Conservation (phyloP, 2,888 invertebrate species). For the Deilephila porcellus region DNA sequence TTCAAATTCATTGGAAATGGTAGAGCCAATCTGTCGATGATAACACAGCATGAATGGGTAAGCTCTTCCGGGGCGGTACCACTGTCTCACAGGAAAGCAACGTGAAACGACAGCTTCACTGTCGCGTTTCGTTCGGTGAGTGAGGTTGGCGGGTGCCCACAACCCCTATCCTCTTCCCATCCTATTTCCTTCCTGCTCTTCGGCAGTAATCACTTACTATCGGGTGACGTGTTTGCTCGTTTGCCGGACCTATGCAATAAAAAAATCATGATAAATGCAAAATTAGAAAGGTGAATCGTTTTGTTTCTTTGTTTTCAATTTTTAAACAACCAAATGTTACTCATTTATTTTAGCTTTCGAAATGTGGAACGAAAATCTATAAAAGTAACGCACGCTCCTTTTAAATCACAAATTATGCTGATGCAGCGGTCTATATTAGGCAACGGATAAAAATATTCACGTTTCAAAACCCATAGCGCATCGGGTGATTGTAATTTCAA, state of each 20-base stretch:
- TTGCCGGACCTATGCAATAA: not conserved
- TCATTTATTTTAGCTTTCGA: conserved; percentile 25
- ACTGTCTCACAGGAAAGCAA: no score
- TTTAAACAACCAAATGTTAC: conserved; percentile 12
- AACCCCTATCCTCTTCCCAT: no score
- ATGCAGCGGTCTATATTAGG: conserved; percentile 43
- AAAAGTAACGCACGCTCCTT: conserved; percentile 47
- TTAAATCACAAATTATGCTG: conserved; percentile 46
- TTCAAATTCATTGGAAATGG: no score
- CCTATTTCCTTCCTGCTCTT: no score
- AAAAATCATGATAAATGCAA: not conserved
- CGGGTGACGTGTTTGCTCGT: no score
- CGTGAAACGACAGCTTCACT: no score
- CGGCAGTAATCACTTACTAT: no score
- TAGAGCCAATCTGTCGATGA: no score
- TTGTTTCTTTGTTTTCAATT: not conserved
- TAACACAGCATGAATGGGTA: no score
- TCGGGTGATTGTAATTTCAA: conserved; percentile 67
- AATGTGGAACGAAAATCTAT: conserved; percentile 37
- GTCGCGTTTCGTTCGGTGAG: no score
- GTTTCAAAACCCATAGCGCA: conserved; percentile 54
- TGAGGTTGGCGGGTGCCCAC: no score
- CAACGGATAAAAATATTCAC: conserved; percentile 50
- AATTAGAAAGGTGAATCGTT: not conserved
- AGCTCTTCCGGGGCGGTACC: no score